phyloP scores from a whole-genome alignment of 2,113 vertebrate species.

The Actenoides hombroni region DNA sequence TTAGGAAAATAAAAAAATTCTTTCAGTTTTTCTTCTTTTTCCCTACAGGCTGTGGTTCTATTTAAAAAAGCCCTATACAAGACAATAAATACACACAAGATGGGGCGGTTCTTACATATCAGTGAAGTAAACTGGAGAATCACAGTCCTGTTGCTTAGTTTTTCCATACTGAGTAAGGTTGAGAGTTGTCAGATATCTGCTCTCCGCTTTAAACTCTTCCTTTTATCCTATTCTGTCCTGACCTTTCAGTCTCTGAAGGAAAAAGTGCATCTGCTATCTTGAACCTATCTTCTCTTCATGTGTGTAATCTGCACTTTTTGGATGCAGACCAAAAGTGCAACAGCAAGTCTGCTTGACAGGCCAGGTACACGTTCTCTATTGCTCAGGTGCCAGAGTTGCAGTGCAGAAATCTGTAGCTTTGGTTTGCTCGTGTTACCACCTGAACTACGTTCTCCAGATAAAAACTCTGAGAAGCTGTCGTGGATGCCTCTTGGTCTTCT shows the following conservation, averaged over 20 bases:
- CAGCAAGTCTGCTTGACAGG: background rate
- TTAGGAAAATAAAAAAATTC: background rate
- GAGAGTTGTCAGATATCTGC: slow-evolving; percentile 17
- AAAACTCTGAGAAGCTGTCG: background rate
- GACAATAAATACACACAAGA: background rate
- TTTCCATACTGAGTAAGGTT: slow-evolving; percentile 17
- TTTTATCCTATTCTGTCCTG: background rate
- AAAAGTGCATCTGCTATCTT: slow-evolving; percentile 9
- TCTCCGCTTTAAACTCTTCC: slow-evolving; percentile 19
- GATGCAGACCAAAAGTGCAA: slow-evolving; percentile 4
- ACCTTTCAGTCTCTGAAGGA: slow-evolving; percentile 14
- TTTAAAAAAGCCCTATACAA: background rate
- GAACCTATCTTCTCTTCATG: background rate
- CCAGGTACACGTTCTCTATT: background rate
- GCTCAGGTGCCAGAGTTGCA: background rate
- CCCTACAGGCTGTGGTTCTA: background rate
- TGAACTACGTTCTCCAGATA: background rate
- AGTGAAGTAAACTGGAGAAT: background rate
- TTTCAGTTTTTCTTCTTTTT: background rate
- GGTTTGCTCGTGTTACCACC: background rate
- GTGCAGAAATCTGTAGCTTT: background rate
- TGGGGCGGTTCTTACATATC: background rate
- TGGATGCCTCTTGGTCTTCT: background rate
- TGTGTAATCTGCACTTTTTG: background rate
- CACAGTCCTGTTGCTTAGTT: background rate